These are phyloP conservation scores for Eupithecia subfuscata DNA, from an alignment of 2,888 invertebrate species.

Conservation along the genomic window DNA sequence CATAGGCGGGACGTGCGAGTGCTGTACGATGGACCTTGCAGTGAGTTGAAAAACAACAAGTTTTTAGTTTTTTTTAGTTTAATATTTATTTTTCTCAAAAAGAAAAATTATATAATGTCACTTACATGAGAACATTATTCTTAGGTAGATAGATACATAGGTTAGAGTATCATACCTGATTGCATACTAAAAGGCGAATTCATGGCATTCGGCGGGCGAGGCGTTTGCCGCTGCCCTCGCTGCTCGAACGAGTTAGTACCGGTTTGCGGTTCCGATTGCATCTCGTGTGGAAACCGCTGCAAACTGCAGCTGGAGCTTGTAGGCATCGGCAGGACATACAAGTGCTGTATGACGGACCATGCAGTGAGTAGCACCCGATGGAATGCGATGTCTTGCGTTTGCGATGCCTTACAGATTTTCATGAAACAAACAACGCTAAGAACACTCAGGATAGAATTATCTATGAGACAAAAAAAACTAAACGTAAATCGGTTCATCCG, in stretches of 20 bases:
- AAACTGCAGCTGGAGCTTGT: constrained; percentile 92
- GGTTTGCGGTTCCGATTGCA: constrained; percentile 92
- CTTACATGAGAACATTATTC: too few species aligned
- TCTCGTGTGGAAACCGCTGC: constrained; percentile 93
- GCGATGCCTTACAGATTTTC: too few species aligned
- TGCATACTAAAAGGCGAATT: constrained; percentile 75
- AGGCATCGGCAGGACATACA: constrained; percentile 89
- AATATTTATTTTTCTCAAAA: too few species aligned
- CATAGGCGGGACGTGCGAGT: constrained; percentile 89
- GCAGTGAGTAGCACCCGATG: constrained; percentile 77
- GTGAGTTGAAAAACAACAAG: constrained; percentile 54
- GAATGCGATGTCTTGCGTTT: too few species aligned
- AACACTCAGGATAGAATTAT: too few species aligned
- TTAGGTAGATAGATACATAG: too few species aligned
- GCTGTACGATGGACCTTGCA: constrained; percentile 92
- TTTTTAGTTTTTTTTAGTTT: too few species aligned
- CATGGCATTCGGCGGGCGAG: constrained; percentile 86
- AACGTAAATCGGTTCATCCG: too few species aligned
- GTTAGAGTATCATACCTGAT: too few species aligned
- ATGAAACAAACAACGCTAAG: too few species aligned
- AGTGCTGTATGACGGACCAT: constrained; percentile 91
- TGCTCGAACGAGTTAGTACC: constrained; percentile 94
- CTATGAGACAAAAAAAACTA: too few species aligned
- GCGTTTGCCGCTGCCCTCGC: constrained; percentile 93
- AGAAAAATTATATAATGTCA: too few species aligned